Evolutionary conservation across 2,888 invertebrate species (phyloP).

Genomic region (Sipha maydis): DNA sequence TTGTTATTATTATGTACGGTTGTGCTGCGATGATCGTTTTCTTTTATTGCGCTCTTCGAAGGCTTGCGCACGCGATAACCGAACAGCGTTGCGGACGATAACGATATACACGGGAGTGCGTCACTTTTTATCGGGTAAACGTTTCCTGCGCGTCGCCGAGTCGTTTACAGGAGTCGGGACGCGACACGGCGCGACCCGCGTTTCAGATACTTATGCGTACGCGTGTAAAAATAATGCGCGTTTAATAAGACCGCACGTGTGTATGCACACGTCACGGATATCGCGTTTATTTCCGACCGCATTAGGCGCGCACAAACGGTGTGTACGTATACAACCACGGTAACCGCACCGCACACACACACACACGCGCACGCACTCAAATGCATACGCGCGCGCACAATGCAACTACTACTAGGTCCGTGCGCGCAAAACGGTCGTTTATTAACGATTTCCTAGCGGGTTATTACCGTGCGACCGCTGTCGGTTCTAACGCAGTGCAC

Average conservation of each 20-base stretch:
- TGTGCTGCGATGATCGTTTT: no score
- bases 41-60: no score
- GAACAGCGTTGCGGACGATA: background rate
- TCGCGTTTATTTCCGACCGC: conserved; percentile 12
- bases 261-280: background rate
- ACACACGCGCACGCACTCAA: no score
- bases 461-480: conserved; percentile 10
- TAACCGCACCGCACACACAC: background rate
- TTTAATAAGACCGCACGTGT: background rate
- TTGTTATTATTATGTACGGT: no score
- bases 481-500: no score
- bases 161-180: no score
- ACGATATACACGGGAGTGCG: background rate
- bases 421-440: background rate
- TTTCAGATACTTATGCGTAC: no score
- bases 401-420: background rate
- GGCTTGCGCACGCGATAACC: background rate
- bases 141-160: background rate
- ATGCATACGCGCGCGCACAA: no score
- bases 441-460: conserved; percentile 9
- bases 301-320: background rate
- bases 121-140: background rate
- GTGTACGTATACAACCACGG: background rate
- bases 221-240: no score
- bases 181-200: no score